Conservation (phyloP, 2,888 invertebrate species). For the Trilocha varians region DNA sequence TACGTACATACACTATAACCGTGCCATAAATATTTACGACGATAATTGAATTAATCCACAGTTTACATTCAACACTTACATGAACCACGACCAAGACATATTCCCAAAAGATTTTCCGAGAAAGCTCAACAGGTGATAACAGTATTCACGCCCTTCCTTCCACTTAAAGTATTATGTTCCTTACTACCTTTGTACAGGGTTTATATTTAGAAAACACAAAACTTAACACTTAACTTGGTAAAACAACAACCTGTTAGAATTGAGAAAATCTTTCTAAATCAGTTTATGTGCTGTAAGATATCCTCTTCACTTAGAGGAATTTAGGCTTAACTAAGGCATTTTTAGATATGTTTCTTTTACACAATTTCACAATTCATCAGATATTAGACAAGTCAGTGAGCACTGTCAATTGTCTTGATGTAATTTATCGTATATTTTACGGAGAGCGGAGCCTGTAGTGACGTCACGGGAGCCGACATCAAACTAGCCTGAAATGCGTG, state of each 20-base stretch:
- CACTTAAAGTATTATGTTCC: constrained; percentile 42
- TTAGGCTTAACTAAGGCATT: too few relatives aligned
- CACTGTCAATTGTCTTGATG: constrained; percentile 13
- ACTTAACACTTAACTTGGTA: constrained; percentile 24
- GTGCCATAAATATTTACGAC: background rate
- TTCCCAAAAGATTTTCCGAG: constrained; percentile 41
- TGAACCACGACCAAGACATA: constrained; percentile 58
- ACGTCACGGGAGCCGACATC: constrained; percentile 65
- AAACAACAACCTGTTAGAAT: constrained; percentile 61
- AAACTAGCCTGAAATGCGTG: constrained; percentile 69
- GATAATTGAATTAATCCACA: background rate
- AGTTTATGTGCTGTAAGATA: too few relatives aligned
- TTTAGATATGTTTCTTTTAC: too few relatives aligned
- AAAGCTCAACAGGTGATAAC: constrained; percentile 65
- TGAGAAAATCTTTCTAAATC: constrained; percentile 12
- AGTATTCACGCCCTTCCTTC: constrained; percentile 24
- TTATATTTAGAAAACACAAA: constrained; percentile 35
- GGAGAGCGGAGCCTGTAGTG: constrained; percentile 42
- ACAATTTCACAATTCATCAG: constrained; percentile 7
- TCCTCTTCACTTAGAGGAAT: too few relatives aligned
- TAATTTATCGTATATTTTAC: constrained; percentile 35
- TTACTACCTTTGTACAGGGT: constrained; percentile 42
- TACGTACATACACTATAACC: too few relatives aligned
- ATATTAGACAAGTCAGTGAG: background rate
- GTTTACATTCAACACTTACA: constrained; percentile 39